Percentiles rank a stretch among this genome's conserved stretches.
phyloP scores from a whole-genome alignment of 2,113 vertebrate species.

The Apistogramma diplotaenia region DNA sequence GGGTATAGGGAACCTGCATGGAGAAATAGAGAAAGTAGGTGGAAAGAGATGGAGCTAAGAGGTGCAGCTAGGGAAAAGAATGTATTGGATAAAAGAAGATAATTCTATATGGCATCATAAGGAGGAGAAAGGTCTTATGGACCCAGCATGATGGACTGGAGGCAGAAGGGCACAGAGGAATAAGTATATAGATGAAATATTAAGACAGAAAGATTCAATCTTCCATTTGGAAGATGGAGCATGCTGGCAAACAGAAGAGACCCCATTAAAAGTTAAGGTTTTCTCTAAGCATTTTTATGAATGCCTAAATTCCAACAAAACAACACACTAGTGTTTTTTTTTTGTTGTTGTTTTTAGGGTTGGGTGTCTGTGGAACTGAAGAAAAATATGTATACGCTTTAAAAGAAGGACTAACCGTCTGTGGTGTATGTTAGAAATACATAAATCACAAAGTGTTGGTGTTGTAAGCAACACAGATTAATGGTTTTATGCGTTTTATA shows the following conservation, averaged over 20 bases:
- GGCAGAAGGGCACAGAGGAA: background rate
- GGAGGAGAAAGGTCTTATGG: constrained; percentile 5
- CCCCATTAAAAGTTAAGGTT: background rate
- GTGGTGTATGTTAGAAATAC: background rate
- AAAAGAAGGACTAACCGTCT: background rate
- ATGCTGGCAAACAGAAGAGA: background rate
- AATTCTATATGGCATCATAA: constrained; percentile 47
- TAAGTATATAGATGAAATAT: background rate
- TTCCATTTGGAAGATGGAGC: background rate
- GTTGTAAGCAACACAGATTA: background rate
- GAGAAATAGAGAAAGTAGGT: constrained; percentile 32
- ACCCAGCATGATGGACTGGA: constrained; percentile 4
- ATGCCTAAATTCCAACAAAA: background rate
- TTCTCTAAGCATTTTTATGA: background rate
- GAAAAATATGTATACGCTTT: background rate
- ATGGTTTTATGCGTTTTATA: background rate
- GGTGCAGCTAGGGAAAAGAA: constrained; percentile 14
- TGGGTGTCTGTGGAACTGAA: background rate
- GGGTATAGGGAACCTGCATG: background rate
- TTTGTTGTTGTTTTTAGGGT: background rate
- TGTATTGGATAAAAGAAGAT: constrained; percentile 33
- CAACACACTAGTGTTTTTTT: background rate
- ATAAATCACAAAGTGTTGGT: background rate
- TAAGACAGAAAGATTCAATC: background rate
- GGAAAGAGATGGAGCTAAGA: constrained; percentile 28